Conservation (phyloP, 2,113 vertebrate genomes). For the Apus apus region DNA sequence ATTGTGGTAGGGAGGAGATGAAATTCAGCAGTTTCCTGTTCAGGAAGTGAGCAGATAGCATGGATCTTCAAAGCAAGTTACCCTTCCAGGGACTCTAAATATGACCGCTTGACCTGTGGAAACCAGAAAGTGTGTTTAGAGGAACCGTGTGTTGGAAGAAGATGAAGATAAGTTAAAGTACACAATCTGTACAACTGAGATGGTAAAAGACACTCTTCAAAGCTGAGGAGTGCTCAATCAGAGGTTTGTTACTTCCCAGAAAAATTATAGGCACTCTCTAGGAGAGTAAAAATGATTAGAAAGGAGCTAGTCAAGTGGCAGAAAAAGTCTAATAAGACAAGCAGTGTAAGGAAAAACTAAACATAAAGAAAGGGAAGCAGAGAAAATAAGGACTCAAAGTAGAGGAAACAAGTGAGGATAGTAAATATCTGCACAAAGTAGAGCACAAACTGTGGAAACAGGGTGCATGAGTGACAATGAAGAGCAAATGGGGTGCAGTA, state of each 20-base stretch:
- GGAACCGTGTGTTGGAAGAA: neutral
- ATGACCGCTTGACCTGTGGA: neutral
- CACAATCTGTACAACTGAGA: neutral
- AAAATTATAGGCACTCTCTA: neutral
- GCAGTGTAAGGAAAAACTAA: neutral
- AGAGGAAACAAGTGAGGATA: neutral
- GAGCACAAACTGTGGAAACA: neutral
- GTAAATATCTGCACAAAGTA: neutral
- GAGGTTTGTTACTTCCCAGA: neutral
- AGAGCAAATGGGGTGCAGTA: neutral
- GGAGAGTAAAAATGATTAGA: neutral
- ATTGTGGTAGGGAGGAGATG: neutral
- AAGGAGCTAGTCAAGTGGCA: neutral
- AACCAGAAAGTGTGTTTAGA: neutral
- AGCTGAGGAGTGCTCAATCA: neutral
- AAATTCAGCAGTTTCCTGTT: neutral
- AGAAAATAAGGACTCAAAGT: neutral
- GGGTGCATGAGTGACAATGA: neutral
- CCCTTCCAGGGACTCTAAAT: neutral
- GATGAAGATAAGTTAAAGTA: neutral
- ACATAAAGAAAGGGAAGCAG: neutral
- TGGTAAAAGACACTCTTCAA: neutral
- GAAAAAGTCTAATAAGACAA: neutral
- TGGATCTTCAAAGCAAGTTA: neutral
- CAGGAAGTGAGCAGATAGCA: neutral